Percentiles rank a stretch among this genome's conserved stretches.
Conservation (phyloP, 2,797 vertebrate genomes). For the Cuculus canorus region DNA sequence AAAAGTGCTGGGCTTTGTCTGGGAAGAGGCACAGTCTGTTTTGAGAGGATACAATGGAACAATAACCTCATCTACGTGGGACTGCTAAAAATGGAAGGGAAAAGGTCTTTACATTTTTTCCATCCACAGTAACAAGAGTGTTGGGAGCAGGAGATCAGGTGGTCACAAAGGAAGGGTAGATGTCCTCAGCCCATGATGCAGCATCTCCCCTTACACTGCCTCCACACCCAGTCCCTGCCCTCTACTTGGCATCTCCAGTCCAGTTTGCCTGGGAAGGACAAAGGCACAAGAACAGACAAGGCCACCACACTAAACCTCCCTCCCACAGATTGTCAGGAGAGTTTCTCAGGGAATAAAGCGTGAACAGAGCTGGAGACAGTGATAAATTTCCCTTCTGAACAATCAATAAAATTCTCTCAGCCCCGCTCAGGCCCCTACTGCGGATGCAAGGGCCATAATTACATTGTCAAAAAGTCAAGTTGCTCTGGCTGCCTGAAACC, state of each 20-base stretch:
- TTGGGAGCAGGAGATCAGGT: background rate
- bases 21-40: background rate
- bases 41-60: accelerated
- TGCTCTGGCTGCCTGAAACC: slow-evolving; percentile 68
- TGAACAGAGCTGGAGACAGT: slow-evolving; percentile 78
- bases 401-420: slow-evolving; percentile 94
- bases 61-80: background rate
- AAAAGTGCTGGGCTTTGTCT: background rate
- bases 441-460: slow-evolving; percentile 91
- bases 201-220: background rate
- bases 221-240: background rate
- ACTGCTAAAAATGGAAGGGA: background rate
- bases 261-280: slow-evolving; percentile 74
- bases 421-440: slow-evolving; percentile 79
- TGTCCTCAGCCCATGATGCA: background rate
- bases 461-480: slow-evolving; percentile 91
- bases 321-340: slow-evolving; percentile 74
- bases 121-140: accelerated
- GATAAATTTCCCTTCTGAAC: slow-evolving; percentile 86
- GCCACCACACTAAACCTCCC: slow-evolving; percentile 56
- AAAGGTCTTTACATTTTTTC: background rate
- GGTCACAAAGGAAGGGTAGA: background rate
- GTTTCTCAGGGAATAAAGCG: slow-evolving; percentile 73
- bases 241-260: background rate
- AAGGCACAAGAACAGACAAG: slow-evolving; percentile 72